Percentiles rank a stretch among this genome's conserved stretches.
Evolutionary conservation across 2,888 invertebrate genomes (phyloP).

Genomic region (Chalcis sispes): DNA sequence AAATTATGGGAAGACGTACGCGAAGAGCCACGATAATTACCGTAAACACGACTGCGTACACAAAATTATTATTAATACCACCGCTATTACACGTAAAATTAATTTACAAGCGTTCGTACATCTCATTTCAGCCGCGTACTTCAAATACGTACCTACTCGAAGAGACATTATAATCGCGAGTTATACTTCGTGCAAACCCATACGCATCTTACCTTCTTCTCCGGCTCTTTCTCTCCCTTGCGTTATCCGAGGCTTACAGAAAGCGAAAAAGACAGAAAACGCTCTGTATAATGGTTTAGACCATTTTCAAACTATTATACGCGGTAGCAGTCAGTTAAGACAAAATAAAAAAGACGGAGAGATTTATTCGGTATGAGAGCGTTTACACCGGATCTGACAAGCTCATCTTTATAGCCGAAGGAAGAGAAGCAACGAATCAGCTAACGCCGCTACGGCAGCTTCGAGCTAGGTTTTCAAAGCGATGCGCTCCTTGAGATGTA

Average conservation of each 20-base stretch:
- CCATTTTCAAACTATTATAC: constrained; percentile 52
- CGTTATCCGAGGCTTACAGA: constrained; percentile 39
- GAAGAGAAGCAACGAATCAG: background rate
- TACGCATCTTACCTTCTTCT: background rate
- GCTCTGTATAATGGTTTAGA: constrained; percentile 30
- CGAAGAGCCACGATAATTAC: no score
- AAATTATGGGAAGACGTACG: no score
- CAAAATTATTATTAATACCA: no score
- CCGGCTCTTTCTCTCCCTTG: constrained; percentile 23
- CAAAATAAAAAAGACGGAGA: constrained; percentile 6
- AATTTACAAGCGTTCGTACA: no score
- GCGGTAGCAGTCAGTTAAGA: background rate
- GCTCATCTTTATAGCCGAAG: constrained; percentile 50
- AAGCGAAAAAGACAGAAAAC: background rate
- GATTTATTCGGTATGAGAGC: constrained; percentile 56
- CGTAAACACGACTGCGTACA: no score
- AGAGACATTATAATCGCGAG: no score
- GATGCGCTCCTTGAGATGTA: background rate
- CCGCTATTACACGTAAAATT: no score
- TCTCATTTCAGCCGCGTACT: no score
- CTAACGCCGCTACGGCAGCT: constrained; percentile 12
- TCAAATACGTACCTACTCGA: no score
- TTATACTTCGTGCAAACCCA: background rate
- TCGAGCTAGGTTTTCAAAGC: constrained; percentile 27
- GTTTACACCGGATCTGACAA: constrained; percentile 55